Conservation (phyloP, 2,797 vertebrate species). For the Esox lucius region DNA sequence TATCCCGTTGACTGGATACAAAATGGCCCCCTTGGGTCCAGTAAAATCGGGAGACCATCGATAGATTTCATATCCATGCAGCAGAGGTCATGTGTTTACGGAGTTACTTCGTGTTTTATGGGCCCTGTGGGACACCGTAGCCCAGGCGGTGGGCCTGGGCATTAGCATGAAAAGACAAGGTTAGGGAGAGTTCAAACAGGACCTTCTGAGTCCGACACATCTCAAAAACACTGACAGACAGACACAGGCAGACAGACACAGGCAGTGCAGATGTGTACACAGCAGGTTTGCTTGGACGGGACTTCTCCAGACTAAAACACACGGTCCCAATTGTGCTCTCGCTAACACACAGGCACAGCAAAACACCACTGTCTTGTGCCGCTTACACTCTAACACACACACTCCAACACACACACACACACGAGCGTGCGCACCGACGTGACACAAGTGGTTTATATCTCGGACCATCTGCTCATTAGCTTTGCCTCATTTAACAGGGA, state of each 20-base stretch:
- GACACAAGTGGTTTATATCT: constrained; percentile 61
- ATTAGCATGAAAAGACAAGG: constrained; percentile 65
- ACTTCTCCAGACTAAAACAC: background rate
- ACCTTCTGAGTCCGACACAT: constrained; percentile 63
- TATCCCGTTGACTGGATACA: constrained; percentile 51
- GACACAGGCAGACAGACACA: no score
- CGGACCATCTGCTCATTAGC: constrained; percentile 61
- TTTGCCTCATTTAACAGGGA: constrained; percentile 38
- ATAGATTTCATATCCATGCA: constrained; percentile 72
- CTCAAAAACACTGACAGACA: no score
- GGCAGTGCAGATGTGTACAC: background rate
- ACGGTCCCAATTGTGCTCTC: background rate
- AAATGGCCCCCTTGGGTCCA: constrained; percentile 54
- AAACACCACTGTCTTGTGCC: constrained; percentile 29
- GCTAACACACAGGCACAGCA: constrained; percentile 6
- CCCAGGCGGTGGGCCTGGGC: constrained; percentile 51
- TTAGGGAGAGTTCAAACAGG: constrained; percentile 69
- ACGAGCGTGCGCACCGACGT: constrained; percentile 41
- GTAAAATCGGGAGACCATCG: constrained; percentile 56
- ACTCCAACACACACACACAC: constrained; percentile 37
- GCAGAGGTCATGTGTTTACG: constrained; percentile 67
- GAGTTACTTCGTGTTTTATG: constrained; percentile 72
- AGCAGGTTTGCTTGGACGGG: background rate
- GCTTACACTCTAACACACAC: constrained; percentile 17
- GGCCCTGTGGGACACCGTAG: constrained; percentile 50